A percentile compares a stretch with the other conserved stretches of the same genome.
These are phyloP conservation scores for Podiceps cristatus DNA, from an alignment of 2,113 vertebrate genomes.

Conservation along the genomic window DNA sequence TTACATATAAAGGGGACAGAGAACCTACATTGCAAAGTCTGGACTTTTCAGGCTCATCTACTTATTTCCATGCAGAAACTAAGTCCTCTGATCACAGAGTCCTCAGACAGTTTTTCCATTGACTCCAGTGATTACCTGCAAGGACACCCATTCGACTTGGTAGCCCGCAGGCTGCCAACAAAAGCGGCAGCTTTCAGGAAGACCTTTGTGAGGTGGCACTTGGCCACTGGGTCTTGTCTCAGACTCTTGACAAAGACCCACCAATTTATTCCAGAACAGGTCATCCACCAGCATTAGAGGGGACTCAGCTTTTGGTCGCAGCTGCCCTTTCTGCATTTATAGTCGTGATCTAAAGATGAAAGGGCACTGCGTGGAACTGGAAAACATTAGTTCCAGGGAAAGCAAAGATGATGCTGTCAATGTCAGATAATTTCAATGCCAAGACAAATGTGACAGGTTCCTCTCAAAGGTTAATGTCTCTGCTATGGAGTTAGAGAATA, in stretches of 20 bases:
- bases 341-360: not conserved
- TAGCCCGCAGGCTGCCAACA: not conserved
- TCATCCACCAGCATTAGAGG: not conserved
- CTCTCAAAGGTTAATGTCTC: slow-evolving; percentile 64
- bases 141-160: not conserved
- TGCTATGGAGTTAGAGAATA: not conserved
- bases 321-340: slow-evolving; percentile 19
- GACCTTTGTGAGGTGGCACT: not conserved
- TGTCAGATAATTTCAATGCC: slow-evolving; percentile 54
- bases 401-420: slow-evolving; percentile 60
- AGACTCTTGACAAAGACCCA: not conserved
- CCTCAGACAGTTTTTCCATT: not conserved
- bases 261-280: not conserved
- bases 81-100: not conserved
- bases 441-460: slow-evolving; percentile 52
- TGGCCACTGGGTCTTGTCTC: not conserved
- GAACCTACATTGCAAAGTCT: not conserved
- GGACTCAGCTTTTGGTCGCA: not conserved
- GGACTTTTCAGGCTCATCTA: not conserved
- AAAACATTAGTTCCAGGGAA: slow-evolving; percentile 41
- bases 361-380: not conserved
- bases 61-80: not conserved
- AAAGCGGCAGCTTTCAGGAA: not conserved
- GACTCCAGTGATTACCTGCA: not conserved
- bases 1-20: not conserved